Evolutionary conservation across 2,113 vertebrate species (phyloP).

Genomic region (Apteryx mantelli): DNA sequence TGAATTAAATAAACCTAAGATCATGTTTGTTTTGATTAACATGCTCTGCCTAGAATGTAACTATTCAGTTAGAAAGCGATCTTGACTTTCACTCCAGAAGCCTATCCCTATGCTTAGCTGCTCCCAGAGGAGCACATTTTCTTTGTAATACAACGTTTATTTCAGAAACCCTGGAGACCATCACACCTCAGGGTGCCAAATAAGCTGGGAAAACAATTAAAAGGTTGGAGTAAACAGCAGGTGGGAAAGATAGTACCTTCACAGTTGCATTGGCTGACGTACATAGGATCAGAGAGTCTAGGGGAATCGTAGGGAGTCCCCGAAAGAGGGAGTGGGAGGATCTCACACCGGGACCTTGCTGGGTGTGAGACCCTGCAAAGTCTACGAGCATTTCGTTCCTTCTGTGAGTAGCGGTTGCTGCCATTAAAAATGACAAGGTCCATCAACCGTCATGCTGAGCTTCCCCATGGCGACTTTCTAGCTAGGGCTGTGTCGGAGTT

Average conservation of each 20-base stretch:
- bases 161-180: neutral
- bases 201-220: neutral
- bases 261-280: neutral
- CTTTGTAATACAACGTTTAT: neutral
- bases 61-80: neutral
- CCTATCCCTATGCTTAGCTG: neutral
- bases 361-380: neutral
- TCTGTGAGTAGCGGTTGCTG: neutral
- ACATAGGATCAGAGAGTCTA: neutral
- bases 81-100: neutral
- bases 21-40: neutral
- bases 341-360: neutral
- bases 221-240: neutral
- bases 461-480: neutral
- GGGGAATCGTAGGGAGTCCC: neutral
- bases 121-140: neutral
- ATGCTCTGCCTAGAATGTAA: neutral
- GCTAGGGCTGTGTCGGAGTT: neutral
- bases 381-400: neutral
- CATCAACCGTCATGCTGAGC: neutral
- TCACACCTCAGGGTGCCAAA: neutral
- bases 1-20: neutral
- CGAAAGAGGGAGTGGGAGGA: neutral
- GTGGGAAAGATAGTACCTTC: neutral
- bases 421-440: neutral